A percentile compares a stretch with the other conserved stretches of the same genome.
Evolutionary conservation across 1,140 invertebrate species (phyloP).

Genomic region (Zaprionus capensis): DNA sequence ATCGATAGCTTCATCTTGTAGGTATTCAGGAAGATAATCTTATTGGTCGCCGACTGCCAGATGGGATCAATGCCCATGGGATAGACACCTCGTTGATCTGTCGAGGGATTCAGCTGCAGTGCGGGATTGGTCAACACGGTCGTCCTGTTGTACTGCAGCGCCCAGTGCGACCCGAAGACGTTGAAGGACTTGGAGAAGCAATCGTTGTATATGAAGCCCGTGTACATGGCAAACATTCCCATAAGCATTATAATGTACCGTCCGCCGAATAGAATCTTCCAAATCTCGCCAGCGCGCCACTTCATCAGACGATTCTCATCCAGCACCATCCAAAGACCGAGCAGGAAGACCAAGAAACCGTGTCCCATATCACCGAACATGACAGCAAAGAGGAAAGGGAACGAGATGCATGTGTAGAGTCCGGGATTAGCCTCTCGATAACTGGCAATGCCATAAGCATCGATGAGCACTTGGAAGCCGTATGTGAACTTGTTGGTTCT

Average conservation of each 20-base stretch:
- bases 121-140: constrained; percentile 85
- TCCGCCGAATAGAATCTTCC: constrained; percentile 98
- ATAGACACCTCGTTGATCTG: constrained; percentile 81
- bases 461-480: constrained; percentile 92
- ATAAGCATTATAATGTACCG: constrained; percentile 98
- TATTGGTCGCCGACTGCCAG: constrained; percentile 96
- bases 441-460: constrained; percentile 92
- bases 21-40: constrained; percentile 98
- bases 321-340: constrained; percentile 88
- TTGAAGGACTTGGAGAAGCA: constrained; percentile 98
- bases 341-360: constrained; percentile 88
- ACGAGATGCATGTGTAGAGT: constrained; percentile 90
- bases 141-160: constrained; percentile 85
- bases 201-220: constrained; percentile 99
- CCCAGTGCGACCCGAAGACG: constrained; percentile 95
- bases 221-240: constrained; percentile 98
- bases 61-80: constrained; percentile 88
- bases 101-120: constrained; percentile 88
- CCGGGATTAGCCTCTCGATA: constrained; percentile 91
- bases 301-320: constrained; percentile 89
- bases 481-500: constrained; percentile 92
- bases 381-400: constrained; percentile 90
- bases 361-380: constrained; percentile 92
- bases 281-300: constrained; percentile 92
- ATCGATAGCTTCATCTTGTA: constrained; percentile 99